A percentile compares a stretch with the other conserved stretches of the same genome.
Evolutionary conservation across 2,888 invertebrate species (phyloP).

Genomic region (Mythimna lalbum): DNA sequence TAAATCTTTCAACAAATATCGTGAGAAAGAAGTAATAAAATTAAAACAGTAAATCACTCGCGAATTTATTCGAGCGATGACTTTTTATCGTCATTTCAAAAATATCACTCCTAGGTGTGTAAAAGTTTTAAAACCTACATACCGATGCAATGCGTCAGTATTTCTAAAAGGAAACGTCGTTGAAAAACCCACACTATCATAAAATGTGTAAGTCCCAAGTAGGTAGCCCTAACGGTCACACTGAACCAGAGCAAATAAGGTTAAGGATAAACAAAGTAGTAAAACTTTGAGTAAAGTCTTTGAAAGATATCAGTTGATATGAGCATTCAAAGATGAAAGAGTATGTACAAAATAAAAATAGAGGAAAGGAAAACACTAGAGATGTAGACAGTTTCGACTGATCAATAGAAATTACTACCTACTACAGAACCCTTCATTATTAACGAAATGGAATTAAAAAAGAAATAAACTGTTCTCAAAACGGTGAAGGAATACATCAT

Average conservation of each 20-base stretch:
- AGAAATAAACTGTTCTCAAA: neutral
- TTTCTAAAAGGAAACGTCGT: slow-evolving; percentile 36
- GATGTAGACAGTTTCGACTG: neutral
- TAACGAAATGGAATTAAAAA: neutral
- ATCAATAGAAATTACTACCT: neutral
- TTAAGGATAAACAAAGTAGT: slow-evolving; percentile 24
- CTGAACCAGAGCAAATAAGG: slow-evolving; percentile 26
- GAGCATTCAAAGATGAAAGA: neutral
- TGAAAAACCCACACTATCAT: slow-evolving; percentile 41
- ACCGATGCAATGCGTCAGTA: slow-evolving; percentile 42
- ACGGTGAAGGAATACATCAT: too few relatives aligned
- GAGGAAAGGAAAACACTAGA: neutral
- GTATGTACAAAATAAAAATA: neutral
- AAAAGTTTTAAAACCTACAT: slow-evolving; percentile 35
- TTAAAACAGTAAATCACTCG: slow-evolving; percentile 28
- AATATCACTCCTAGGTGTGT: slow-evolving; percentile 39
- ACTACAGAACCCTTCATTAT: neutral
- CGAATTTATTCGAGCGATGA: slow-evolving; percentile 23
- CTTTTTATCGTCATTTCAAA: slow-evolving; percentile 12
- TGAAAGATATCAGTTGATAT: neutral
- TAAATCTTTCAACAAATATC: slow-evolving; percentile 16
- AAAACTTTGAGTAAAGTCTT: slow-evolving; percentile 5
- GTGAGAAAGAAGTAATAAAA: slow-evolving; percentile 29
- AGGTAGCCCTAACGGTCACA: slow-evolving; percentile 40
- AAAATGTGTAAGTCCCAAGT: slow-evolving; percentile 30